Base-by-base conservation (phyloP, 1,140 invertebrate species). In the Drosophila repletoides region DNA sequence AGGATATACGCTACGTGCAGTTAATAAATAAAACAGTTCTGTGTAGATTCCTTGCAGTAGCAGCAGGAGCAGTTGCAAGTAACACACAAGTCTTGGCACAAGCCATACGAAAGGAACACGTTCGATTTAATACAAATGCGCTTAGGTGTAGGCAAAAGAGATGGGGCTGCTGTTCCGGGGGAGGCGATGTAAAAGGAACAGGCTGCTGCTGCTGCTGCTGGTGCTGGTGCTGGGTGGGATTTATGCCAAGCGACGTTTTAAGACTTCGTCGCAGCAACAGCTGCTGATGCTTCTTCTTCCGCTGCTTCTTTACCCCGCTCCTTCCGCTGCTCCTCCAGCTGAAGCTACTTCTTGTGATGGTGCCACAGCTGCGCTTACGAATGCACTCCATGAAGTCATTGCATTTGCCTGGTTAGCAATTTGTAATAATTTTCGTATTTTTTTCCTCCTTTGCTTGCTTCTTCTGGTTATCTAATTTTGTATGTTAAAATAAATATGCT, bases 91-190 rank as follows among this genome's bases (percentile, higher is more conserved):
- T 51, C 52, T 48, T 76, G 59, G 46, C 51, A 59, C 55, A 63
- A 59, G 17, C 43, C 33, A 29, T 33, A 48, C 66, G 33, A 64
- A 41, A 29, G 46, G 36, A 86, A 75, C 70, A 84, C 73, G 80
- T 83, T 83, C 80, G 66, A 86, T 79, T 86, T 80, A 83, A 83
- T 83, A 86, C 75, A 79, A 86, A 83, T 83, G 80, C 71, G 70
- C 70, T 56, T 60, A 58, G 71, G 64, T 36, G 63, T 45, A 60
- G 55, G 36, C 36, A 45, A 12, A 3, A 7, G n/a, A 19, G 34
- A 0, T 0, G 45, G 36, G 26, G 2, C n/a, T n/a, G n/a, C n/a
- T n/a, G n/a, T n/a, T n/a, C n/a, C n/a, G 29, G n/a, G 5, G 55
- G 24, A 14, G 7, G 12, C 14, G 10, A 29, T n/a, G n/a, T n/a